Evolutionary conservation across 2,113 vertebrate genomes (phyloP).

Genomic region (Odontesthes bonariensis): DNA sequence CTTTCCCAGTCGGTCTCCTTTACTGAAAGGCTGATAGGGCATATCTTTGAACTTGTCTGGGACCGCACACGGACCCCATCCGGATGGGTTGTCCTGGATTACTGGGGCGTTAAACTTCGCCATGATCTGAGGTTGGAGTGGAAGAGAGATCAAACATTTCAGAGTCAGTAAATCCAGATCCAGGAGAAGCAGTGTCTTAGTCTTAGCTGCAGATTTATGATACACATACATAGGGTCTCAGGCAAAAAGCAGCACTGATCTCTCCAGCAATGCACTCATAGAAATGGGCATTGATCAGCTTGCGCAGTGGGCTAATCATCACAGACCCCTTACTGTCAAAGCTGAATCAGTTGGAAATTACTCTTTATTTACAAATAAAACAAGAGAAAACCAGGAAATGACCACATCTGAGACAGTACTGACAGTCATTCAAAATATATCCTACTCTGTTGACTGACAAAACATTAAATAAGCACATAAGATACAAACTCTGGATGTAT

Average conservation of each 20-base stretch:
- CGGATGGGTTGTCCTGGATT: slow-evolving; percentile 97
- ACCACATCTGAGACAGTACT: too few relatives aligned
- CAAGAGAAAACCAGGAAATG: too few relatives aligned
- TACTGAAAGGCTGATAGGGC: slow-evolving; percentile 99
- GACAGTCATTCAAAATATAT: too few relatives aligned
- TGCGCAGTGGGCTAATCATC: slow-evolving; percentile 81
- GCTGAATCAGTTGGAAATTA: too few relatives aligned
- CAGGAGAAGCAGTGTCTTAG: background rate
- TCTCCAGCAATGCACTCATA: slow-evolving; percentile 60
- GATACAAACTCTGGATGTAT: too few relatives aligned
- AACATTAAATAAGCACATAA: too few relatives aligned
- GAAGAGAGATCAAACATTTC: background rate
- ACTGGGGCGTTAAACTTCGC: slow-evolving; percentile 96
- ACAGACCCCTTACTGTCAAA: slow-evolving; percentile 42
- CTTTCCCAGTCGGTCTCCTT: slow-evolving; percentile 98
- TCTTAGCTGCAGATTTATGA: background rate
- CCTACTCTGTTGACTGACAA: too few relatives aligned
- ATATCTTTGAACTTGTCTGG: slow-evolving; percentile 98
- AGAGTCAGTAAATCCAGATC: background rate
- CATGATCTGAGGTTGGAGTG: slow-evolving; percentile 81
- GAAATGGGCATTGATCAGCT: slow-evolving; percentile 66
- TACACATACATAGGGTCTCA: slow-evolving; percentile 60
- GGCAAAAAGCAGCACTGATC: slow-evolving; percentile 64
- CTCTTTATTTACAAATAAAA: too few relatives aligned
- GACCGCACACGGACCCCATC: slow-evolving; percentile 98